Evolutionary conservation across 2,113 vertebrate species (phyloP).

Genomic region (Phalacrocorax pelagicus): DNA sequence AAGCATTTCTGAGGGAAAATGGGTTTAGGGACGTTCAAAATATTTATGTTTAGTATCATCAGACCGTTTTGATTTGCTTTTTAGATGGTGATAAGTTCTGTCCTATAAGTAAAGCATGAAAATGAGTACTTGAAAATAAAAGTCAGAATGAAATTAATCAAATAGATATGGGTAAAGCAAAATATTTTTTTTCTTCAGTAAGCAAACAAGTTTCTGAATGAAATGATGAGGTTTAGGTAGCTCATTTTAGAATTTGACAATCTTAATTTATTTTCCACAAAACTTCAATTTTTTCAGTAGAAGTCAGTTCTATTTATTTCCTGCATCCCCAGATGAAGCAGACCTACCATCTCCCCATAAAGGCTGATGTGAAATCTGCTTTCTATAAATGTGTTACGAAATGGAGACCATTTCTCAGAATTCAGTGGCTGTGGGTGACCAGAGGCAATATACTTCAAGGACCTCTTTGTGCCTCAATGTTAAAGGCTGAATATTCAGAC

Average conservation of each 20-base stretch:
- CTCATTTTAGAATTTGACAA: neutral
- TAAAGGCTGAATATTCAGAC: neutral
- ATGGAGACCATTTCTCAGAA: conserved; percentile 8
- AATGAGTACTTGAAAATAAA: conserved; percentile 21
- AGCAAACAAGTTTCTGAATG: neutral
- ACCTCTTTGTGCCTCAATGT: neutral
- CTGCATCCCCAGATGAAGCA: neutral
- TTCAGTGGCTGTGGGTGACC: conserved; percentile 6
- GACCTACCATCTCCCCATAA: neutral
- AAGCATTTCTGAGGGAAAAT: neutral
- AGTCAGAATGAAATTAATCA: neutral
- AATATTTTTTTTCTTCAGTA: neutral
- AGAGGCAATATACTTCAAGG: neutral
- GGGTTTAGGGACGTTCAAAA: neutral
- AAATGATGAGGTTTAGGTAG: neutral
- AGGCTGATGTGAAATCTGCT: neutral
- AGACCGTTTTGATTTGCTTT: conserved; percentile 15
- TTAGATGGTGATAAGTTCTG: conserved; percentile 1
- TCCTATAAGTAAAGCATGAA: neutral
- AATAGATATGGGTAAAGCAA: neutral
- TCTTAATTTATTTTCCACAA: conserved; percentile 30
- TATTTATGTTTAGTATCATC: neutral
- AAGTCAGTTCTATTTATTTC: neutral
- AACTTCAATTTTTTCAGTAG: neutral
- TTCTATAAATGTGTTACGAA: neutral